Percentiles rank a stretch among this genome's conserved stretches.
Evolutionary conservation across 2,113 vertebrate species (phyloP).

Genomic region (Phycodurus eques): DNA sequence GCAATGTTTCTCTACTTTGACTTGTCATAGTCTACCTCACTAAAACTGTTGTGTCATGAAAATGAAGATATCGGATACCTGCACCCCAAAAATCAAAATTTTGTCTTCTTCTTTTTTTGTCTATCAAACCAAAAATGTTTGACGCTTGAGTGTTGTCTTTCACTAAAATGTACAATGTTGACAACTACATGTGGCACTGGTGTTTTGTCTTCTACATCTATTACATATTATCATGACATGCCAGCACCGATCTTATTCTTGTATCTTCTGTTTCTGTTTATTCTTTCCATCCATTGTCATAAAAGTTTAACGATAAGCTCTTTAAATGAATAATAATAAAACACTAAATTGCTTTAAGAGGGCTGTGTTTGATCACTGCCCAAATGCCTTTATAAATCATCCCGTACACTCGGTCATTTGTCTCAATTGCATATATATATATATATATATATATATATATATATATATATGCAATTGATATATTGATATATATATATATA

Average conservation of each 20-base stretch:
- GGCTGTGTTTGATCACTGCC: background rate
- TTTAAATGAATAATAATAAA: background rate
- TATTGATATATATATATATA: no score
- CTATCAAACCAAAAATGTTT: conserved; percentile 9
- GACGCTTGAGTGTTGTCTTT: conserved; percentile 9
- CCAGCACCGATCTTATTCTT: background rate
- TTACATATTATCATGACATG: background rate
- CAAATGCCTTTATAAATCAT: background rate
- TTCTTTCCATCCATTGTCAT: background rate
- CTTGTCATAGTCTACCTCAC: conserved; percentile 89
- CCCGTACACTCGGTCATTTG: background rate
- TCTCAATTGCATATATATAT: background rate
- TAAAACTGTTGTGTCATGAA: conserved; percentile 84
- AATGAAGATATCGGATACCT: conserved; percentile 80
- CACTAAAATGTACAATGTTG: conserved; percentile 12
- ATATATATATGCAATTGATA: no score
- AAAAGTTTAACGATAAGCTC: background rate
- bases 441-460: background rate
- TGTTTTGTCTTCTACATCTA: background rate
- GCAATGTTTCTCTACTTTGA: conserved; percentile 72
- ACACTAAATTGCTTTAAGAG: background rate
- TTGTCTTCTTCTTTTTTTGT: background rate
- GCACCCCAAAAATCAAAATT: conserved; percentile 27
- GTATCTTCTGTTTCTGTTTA: background rate
- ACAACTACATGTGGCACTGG: background rate